Conservation (phyloP, 2,113 vertebrate species). For the Misgurnus mizolepis region DNA sequence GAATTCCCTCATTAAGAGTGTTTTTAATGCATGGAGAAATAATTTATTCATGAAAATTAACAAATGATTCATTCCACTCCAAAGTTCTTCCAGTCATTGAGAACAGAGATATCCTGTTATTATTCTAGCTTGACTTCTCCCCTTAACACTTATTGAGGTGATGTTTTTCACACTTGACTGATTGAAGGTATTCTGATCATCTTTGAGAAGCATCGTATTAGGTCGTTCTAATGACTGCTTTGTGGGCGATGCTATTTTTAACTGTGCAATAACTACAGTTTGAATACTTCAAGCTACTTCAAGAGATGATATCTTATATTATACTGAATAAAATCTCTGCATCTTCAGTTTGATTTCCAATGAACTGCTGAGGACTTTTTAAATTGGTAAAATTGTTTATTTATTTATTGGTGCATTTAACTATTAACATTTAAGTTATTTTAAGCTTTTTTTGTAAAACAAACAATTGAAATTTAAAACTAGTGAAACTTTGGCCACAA, state of each 20-base stretch:
- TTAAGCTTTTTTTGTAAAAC: too few relatives aligned
- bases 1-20: conserved; percentile 71
- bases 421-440: too few relatives aligned
- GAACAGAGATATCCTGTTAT: conserved; percentile 64
- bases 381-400: too few relatives aligned
- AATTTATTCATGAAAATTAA: conserved; percentile 76
- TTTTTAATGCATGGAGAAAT: conserved; percentile 74
- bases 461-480: too few relatives aligned
- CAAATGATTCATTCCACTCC: conserved; percentile 66
- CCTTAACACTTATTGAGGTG: conserved; percentile 12
- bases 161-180: conserved; percentile 60
- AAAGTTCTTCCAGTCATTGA: conserved; percentile 58
- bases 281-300: too few relatives aligned
- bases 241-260: conserved; percentile 43
- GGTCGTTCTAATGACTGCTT: conserved; percentile 58
- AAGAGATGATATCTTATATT: too few relatives aligned
- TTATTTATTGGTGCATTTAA: too few relatives aligned
- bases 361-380: too few relatives aligned
- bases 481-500: too few relatives aligned
- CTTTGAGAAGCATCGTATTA: conserved; percentile 57
- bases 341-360: too few relatives aligned
- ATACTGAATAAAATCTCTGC: too few relatives aligned
- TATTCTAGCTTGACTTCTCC: conserved; percentile 50
- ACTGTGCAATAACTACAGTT: not conserved
- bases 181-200: conserved; percentile 65